These are phyloP conservation scores for Xestia ashworthii DNA, from an alignment of 2,888 invertebrate genomes.

Conservation along the genomic window DNA sequence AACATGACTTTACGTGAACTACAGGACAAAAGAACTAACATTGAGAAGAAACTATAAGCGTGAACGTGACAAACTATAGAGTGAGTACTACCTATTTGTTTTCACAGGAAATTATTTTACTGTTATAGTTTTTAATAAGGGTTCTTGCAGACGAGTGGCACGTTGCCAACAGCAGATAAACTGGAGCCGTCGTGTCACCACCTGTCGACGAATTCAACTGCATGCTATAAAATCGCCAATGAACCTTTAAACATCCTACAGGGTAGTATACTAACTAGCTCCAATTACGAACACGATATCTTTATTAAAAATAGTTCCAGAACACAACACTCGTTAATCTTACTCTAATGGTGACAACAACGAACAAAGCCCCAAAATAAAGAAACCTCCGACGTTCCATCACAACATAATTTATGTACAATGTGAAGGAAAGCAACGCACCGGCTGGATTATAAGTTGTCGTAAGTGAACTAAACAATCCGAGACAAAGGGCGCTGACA, in stretches of 20 bases:
- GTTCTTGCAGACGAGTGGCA: no score
- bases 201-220: no score
- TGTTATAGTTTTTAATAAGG: neutral
- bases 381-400: neutral
- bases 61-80: no score
- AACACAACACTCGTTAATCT: neutral
- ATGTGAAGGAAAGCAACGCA: slow-evolving; percentile 21
- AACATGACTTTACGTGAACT: neutral
- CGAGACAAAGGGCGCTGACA: slow-evolving; percentile 47
- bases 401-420: slow-evolving; percentile 38
- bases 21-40: neutral
- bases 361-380: slow-evolving; percentile 4
- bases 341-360: neutral
- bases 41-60: neutral
- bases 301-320: neutral
- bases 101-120: neutral
- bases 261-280: neutral
- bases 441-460: slow-evolving; percentile 36
- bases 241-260: neutral
- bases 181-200: no score
- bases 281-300: neutral
- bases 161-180: no score
- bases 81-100: neutral
- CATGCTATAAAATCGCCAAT: neutral
- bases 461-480: slow-evolving; percentile 47